These are phyloP conservation scores for Nixonia krombeini DNA, from an alignment of 1,140 invertebrate species.

Conservation along the genomic window DNA sequence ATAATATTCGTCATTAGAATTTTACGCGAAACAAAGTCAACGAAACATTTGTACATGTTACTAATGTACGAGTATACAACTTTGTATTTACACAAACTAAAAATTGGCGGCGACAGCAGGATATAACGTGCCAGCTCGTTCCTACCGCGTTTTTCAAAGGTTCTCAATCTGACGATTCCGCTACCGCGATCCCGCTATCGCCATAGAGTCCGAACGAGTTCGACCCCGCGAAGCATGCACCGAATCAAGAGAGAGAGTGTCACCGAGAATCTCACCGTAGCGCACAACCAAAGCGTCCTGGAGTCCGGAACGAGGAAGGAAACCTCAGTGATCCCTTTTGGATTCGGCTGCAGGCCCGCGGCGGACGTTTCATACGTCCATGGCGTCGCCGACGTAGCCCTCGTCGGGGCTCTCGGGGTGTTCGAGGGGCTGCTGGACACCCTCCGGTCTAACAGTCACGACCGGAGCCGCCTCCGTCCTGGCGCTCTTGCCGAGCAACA, in stretches of 20 bases:
- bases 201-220: neutral
- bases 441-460: slow-evolving; percentile 24
- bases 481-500: slow-evolving; percentile 57
- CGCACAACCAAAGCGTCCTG: neutral
- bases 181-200: too few species aligned
- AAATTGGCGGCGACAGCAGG: too few species aligned
- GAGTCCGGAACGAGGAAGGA: too few species aligned
- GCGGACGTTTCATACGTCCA: slow-evolving; percentile 69
- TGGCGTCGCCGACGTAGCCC: slow-evolving; percentile 85
- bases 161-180: too few species aligned
- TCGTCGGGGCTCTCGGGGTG: slow-evolving; percentile 88
- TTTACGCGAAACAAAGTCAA: too few species aligned
- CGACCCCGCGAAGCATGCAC: slow-evolving; percentile 1
- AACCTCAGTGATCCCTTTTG: neutral
- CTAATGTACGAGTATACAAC: too few species aligned
- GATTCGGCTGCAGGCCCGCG: slow-evolving; percentile 29
- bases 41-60: too few species aligned
- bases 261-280: neutral
- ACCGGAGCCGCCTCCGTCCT: slow-evolving; percentile 55
- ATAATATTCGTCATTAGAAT: too few species aligned
- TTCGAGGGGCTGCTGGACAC: slow-evolving; percentile 63
- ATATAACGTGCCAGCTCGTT: too few species aligned
- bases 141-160: too few species aligned
- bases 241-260: neutral
- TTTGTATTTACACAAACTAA: too few species aligned